Conservation (phyloP, 2,113 vertebrate species). For the Theristicus caerulescens region DNA sequence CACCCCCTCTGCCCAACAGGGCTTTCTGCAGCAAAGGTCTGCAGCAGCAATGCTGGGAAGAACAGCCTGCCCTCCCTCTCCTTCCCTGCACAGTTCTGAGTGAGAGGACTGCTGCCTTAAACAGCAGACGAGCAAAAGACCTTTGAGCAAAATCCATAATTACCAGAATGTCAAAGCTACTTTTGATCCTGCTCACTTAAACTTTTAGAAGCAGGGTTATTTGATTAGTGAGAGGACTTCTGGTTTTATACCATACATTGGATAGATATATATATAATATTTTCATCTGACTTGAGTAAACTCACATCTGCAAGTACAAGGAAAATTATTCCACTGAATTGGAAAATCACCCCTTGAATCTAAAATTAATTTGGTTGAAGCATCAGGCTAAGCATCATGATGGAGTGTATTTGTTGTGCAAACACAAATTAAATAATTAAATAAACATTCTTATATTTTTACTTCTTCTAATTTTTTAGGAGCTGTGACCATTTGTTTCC, state of each 20-base stretch:
- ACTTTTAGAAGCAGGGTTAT: neutral
- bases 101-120: neutral
- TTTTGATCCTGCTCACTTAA: neutral
- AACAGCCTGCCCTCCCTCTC: neutral
- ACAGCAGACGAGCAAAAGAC: neutral
- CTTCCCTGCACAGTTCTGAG: neutral
- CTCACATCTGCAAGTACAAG: neutral
- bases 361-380: neutral
- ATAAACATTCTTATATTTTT: neutral
- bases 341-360: neutral
- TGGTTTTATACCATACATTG: neutral
- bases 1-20: neutral
- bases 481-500: neutral
- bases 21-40: neutral
- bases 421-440: neutral
- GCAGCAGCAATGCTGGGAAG: fast-evolving
- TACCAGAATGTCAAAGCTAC: neutral
- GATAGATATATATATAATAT: neutral
- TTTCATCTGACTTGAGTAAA: neutral
- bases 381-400: neutral
- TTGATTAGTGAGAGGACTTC: neutral
- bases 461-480: neutral
- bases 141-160: neutral
- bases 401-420: neutral
- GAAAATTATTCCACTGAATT: neutral